Evolutionary conservation across 2,113 vertebrate genomes (phyloP).

Genomic region (Sinocyclocheilus rhinocerous): DNA sequence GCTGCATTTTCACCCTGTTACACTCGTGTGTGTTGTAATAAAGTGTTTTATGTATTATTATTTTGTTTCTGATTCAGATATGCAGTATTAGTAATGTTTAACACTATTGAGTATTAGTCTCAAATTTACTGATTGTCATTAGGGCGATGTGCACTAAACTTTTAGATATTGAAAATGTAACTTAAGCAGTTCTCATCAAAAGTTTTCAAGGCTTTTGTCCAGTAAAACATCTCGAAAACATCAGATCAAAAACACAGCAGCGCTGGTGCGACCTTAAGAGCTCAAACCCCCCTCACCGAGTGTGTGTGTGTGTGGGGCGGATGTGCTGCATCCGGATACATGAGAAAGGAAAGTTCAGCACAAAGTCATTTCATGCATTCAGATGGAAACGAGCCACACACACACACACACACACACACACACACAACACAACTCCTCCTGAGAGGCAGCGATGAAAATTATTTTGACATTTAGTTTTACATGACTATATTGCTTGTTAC

Average conservation of each 20-base stretch:
- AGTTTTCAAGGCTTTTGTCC: background rate
- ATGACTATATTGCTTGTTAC: background rate
- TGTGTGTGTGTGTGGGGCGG: constrained; percentile 75
- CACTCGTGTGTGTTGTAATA: background rate
- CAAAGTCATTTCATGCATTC: constrained; percentile 79
- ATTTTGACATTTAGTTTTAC: background rate
- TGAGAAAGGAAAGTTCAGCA: constrained; percentile 75
- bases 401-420: constrained; percentile 7
- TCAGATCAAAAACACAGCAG: background rate
- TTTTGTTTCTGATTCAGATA: background rate
- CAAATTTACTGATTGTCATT: too few relatives aligned
- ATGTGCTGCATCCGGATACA: constrained; percentile 76
- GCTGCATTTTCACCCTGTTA: background rate
- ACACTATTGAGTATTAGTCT: background rate
- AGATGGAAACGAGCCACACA: constrained; percentile 73
- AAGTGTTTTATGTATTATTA: background rate
- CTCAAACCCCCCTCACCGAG: constrained; percentile 36
- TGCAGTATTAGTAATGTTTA: background rate
- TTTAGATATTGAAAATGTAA: background rate
- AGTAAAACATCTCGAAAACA: background rate
- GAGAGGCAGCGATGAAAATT: background rate
- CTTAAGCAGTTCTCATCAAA: background rate
- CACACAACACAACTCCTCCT: too few relatives aligned
- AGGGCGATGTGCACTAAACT: too few relatives aligned
- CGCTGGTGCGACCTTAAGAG: constrained; percentile 71